Evolutionary conservation across 23 tunicate species (phyloP).

Genomic region (Ciona savignyi): DNA sequence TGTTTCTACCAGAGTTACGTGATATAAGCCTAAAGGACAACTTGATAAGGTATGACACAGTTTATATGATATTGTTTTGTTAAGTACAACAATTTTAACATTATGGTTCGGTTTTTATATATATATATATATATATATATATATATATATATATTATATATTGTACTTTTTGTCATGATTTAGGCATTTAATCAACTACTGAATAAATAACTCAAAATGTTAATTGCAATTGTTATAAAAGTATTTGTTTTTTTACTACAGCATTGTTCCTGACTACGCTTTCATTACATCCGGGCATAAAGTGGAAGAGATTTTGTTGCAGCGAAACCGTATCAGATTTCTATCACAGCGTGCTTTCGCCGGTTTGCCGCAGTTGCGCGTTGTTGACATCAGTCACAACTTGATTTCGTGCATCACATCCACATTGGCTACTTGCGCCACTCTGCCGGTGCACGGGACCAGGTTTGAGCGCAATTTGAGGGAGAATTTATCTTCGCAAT

Average conservation of each 20-base stretch:
- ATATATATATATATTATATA: too few species aligned
- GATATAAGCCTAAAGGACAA: constrained; percentile 35
- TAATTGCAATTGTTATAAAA: neutral
- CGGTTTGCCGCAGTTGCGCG: constrained; percentile 38
- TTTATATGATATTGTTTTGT: neutral
- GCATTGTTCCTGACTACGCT: constrained; percentile 34
- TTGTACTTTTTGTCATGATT: too few species aligned
- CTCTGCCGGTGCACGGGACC: neutral
- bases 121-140: too few species aligned
- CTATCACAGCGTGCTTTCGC: constrained; percentile 51
- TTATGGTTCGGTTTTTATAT: too few species aligned
- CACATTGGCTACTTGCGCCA: constrained; percentile 30
- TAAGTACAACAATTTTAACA: neutral
- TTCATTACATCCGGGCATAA: constrained; percentile 46
- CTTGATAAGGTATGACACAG: constrained; percentile 29
- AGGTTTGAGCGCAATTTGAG: neutral
- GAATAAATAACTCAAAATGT: too few species aligned
- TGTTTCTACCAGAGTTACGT: constrained; percentile 43
- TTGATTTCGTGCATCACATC: constrained; percentile 37
- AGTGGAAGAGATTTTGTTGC: constrained; percentile 30
- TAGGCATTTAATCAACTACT: too few species aligned
- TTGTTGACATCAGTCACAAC: constrained; percentile 46
- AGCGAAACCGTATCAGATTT: constrained; percentile 31
- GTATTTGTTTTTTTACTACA: constrained; percentile 1
- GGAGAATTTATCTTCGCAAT: neutral